Percentiles rank a stretch among this genome's conserved stretches.
Conservation (phyloP, 2,113 vertebrate species). For the Corythoichthys intestinalis region DNA sequence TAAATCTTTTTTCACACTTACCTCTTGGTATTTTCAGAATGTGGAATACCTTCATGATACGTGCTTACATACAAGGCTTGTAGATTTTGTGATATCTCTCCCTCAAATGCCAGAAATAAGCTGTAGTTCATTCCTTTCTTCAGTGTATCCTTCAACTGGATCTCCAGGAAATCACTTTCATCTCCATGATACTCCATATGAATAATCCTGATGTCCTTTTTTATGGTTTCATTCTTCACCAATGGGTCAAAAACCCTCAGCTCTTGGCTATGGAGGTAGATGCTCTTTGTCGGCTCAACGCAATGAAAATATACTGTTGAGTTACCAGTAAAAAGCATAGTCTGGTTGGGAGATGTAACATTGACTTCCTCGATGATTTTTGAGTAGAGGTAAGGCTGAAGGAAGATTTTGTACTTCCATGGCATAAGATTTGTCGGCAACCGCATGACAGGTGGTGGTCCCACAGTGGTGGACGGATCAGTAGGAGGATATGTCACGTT, state of each 20-base stretch:
- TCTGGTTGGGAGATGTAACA: constrained; percentile 40
- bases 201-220: accelerated
- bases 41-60: constrained; percentile 58
- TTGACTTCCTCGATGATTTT: constrained; percentile 9
- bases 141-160: constrained; percentile 37
- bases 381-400: constrained; percentile 69
- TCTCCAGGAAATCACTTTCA: constrained; percentile 75
- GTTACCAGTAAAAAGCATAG: constrained; percentile 68
- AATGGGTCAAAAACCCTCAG: constrained; percentile 50
- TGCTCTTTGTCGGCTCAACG: constrained; percentile 49
- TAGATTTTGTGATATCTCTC: constrained; percentile 69
- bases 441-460: constrained; percentile 38
- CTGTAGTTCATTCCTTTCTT: constrained; percentile 48
- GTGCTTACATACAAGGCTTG: constrained; percentile 79
- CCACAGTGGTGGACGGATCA: accelerated
- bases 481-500: accelerated
- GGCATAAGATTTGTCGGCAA: constrained; percentile 75
- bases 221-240: not conserved
- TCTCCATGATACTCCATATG: accelerated
- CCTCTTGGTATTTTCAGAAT: constrained; percentile 26
- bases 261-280: constrained; percentile 82
- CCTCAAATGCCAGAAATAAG: constrained; percentile 69
- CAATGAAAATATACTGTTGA: constrained; percentile 68
- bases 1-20: constrained; percentile 25
- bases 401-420: constrained; percentile 67